These are phyloP conservation scores for Plebejus anna DNA, from an alignment of 2,888 invertebrate genomes.

Conservation along the genomic window DNA sequence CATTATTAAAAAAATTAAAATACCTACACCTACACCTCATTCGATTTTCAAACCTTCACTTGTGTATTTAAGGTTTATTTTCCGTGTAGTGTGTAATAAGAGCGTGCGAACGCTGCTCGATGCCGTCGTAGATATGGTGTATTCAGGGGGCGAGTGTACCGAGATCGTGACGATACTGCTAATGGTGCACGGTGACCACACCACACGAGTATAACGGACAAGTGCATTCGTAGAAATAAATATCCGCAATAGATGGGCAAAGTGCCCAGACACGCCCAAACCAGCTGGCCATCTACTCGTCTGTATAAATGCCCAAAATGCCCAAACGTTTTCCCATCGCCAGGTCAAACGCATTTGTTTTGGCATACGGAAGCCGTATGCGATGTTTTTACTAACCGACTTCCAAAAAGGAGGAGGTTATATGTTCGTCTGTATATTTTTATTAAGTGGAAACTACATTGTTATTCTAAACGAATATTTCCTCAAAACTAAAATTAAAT, in stretches of 20 bases:
- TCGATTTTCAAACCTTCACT: neutral
- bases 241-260: neutral
- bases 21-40: neutral
- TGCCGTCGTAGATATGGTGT: conserved; percentile 50
- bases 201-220: conserved; percentile 8
- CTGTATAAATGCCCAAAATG: no score
- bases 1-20: conserved; percentile 18
- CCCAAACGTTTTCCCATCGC: no score
- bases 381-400: neutral
- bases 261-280: neutral
- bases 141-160: conserved; percentile 46
- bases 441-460: neutral
- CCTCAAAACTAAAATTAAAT: neutral
- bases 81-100: neutral
- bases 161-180: conserved; percentile 58
- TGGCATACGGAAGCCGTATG: neutral
- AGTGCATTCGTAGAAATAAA: conserved; percentile 22
- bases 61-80: neutral
- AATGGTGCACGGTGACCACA: conserved; percentile 43
- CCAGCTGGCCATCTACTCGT: no score
- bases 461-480: neutral
- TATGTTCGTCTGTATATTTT: no score
- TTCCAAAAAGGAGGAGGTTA: no score
- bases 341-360: neutral
- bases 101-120: conserved; percentile 45